Conservation (phyloP, 2,797 vertebrate species). For the Spinibarbus caldwelli region DNA sequence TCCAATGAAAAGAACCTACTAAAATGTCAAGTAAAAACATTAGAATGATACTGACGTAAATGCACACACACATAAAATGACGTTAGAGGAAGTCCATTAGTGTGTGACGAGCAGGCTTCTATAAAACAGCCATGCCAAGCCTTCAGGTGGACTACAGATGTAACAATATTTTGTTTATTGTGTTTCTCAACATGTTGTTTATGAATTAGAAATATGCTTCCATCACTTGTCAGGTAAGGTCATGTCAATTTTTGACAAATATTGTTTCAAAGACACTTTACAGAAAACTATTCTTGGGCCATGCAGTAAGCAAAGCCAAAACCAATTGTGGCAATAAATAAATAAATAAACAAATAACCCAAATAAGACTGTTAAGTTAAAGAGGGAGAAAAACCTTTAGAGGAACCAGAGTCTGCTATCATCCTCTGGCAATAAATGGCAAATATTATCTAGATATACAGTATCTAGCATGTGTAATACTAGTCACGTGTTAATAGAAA, state of each 20-base stretch:
- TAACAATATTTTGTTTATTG: background rate
- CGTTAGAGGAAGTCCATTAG: background rate
- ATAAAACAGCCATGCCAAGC: background rate
- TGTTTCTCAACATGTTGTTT: background rate
- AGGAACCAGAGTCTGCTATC: background rate
- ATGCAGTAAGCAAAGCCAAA: background rate
- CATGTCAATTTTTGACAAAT: background rate
- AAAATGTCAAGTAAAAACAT: slow-evolving; percentile 1
- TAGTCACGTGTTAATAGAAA: background rate
- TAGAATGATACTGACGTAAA: slow-evolving; percentile 15
- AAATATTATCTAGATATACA: background rate
- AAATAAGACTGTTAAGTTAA: background rate
- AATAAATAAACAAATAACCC: background rate
- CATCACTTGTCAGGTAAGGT: background rate
- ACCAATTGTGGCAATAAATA: too few species aligned
- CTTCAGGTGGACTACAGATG: slow-evolving; percentile 9
- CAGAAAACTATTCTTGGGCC: background rate
- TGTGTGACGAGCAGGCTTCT: background rate
- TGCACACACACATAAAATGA: slow-evolving; percentile 19
- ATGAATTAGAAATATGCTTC: background rate
- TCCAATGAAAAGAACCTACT: background rate
- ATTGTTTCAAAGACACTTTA: background rate
- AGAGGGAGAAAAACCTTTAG: too few species aligned
- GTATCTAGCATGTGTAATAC: background rate
- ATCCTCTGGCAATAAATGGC: background rate